A percentile compares a stretch with the other conserved stretches of the same genome.
phyloP scores from a whole-genome alignment of 2,797 vertebrate species.

The Tachyglossus aculeatus region DNA sequence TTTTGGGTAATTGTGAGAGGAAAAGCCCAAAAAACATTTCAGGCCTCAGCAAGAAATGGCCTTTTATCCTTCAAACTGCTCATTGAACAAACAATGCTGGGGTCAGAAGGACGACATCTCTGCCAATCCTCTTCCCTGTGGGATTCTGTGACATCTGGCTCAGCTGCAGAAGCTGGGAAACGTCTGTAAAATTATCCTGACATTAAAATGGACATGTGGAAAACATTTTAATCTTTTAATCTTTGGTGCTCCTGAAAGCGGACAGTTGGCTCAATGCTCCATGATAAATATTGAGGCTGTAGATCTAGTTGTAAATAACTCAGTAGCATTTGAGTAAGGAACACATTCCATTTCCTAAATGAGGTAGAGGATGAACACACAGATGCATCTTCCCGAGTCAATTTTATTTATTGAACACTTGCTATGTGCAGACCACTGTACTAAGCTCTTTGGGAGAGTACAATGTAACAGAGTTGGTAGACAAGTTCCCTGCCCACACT shows the following conservation, averaged over 20 bases:
- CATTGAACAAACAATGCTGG: constrained; percentile 78
- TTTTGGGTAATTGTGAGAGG: constrained; percentile 84
- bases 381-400: constrained; percentile 56
- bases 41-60: constrained; percentile 75
- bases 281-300: constrained; percentile 78
- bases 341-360: constrained; percentile 61
- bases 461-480: too few relatives aligned
- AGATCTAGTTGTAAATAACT: constrained; percentile 74
- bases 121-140: constrained; percentile 85
- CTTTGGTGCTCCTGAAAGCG: constrained; percentile 80
- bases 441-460: too few relatives aligned
- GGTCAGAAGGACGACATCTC: constrained; percentile 82
- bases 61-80: constrained; percentile 73
- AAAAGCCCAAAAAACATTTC: constrained; percentile 72
- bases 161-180: constrained; percentile 90
- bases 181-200: constrained; percentile 93
- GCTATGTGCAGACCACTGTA: too few relatives aligned
- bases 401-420: too few relatives aligned
- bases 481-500: too few relatives aligned
- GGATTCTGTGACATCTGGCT: constrained; percentile 90
- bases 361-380: constrained; percentile 43
- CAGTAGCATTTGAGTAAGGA: constrained; percentile 58
- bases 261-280: constrained; percentile 79
- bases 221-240: constrained; percentile 91
- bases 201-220: constrained; percentile 89